Evolutionary conservation across 2,113 vertebrate genomes (phyloP), one percentile per base, ranked within the genome.

Genomic region (Irena cyanogastra): DNA sequence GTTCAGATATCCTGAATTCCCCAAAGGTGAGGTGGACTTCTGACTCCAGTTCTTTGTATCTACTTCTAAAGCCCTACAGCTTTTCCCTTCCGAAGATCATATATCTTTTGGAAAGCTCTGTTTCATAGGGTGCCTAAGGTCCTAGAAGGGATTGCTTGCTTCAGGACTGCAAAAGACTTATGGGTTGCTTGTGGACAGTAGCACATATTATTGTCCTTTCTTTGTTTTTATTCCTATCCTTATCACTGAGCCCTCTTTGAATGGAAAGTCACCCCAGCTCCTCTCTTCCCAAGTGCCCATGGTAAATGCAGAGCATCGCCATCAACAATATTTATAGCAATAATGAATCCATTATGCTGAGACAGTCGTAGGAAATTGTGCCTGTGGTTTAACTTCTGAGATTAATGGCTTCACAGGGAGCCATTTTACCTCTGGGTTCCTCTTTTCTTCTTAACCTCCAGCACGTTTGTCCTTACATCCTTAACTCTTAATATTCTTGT

Each of bases 351-450:
- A 26, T 90, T 85, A 74, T 80, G 52, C 68, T 26, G 45, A 85
- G 57, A 63, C 47, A 65, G 19, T 65, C 1, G 0, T 24, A 70
- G 30, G 49, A 84, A 77, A 79, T 61, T 39, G 37, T 82, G 87
- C 68, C 84, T 57, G 9, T 44, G 39, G 35, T 64, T 91, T 87
- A 60, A 80, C 30, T 91, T 90, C 12, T 52, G 39, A 81, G 54
- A 83, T 85, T 77, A 88, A 95, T 60, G 78, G n/a, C 52, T 86
- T 93, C 57, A 61, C 39, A 86, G 86, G 83, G 77, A 92, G 47
- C 31, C 39, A 26, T 88, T 85, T 81, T 78, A 50, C 42, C 37
- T 63, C 37, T 47, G 57, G 30, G 27, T 89, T 87, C 64, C 45
- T 77, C 27, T 72, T 72, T 65, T 65, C 45, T 69, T 80, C 50